Base-by-base conservation (phyloP, 2,888 invertebrate species). In the Xestia sexstrigata region DNA sequence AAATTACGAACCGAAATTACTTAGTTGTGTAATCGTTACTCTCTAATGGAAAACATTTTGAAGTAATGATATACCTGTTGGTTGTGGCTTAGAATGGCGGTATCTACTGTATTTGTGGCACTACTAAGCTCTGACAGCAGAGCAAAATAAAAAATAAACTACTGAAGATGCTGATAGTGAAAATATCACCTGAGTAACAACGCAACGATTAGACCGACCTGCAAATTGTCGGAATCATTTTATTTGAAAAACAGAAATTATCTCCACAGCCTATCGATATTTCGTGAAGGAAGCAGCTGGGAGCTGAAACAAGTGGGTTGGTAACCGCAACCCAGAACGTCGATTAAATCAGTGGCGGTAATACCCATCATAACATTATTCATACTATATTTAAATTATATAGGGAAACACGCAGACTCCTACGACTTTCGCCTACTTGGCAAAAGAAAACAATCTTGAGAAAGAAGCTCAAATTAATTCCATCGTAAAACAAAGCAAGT, bases 1-100 rank as follows among this genome's bases (percentile, higher is more conserved):
- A 78, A 55, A 83, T 83, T 70, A 58, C 76, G 63, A 76, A 58
- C 68, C 63, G 26, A 47, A 47, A 8, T 78, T 69, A 81, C 65
- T 49, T 78, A 58, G 58, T 47, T 71, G 68, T 68, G 63, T 63
- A 45, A 42, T 47, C 20, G 20, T 49, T 35, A 67, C 23, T 17
- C 35, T 35, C 35, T 63, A 70, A 68, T 74, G 30, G 55, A 52
- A 55, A 55, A 55, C 62, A 35, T 68, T 68, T 55, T 52, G 26
- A 20, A 55, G 30, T 11, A 39, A n/a, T 7, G 23, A 79, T 49
- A 60, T 23, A 20, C 65, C 42, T 65, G 65, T 42, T 65, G 42
- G 15, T 26, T 15, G 42, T 65, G 17, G 65, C 15, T 65, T 42
- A 42, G 13, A 65, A 65, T 65, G 15, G 4, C 3, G 15, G n/a